phyloP scores from a whole-genome alignment of 2,113 vertebrate genomes.

The human (Homo sapiens) region GRCh38 chr7:15002001-15002500 shows the following conservation, averaged over 20 bases:
- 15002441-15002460: background rate
- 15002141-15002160: background rate
- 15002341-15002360: background rate
- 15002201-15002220: background rate
- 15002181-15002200: background rate
- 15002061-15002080: background rate
- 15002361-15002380: background rate
- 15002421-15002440: background rate
- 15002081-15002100: background rate
- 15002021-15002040: background rate
- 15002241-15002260: background rate
- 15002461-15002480: background rate
- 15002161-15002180: background rate
- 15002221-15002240: background rate
- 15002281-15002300: background rate
- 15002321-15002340: background rate
- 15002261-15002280: background rate
- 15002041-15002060: background rate
- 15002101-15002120: background rate
- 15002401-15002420: background rate
- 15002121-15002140: background rate
- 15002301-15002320: background rate
- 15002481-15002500: background rate
- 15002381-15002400: background rate
- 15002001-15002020: background rate